phyloP scores from a whole-genome alignment of 2,888 invertebrate genomes.

The Cryptosula pallasiana region DNA sequence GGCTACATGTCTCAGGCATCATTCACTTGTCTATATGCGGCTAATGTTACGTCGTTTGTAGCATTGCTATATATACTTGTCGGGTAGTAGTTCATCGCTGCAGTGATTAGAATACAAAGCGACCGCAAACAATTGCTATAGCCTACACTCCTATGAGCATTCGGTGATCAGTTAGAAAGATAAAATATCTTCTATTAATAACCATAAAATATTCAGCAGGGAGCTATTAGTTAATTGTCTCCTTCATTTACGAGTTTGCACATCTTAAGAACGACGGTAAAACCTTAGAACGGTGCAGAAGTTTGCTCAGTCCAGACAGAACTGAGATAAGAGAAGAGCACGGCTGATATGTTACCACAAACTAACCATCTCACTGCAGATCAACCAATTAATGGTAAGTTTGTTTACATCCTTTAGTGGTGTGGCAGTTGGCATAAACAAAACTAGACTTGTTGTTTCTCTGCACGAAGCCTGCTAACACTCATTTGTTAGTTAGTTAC shows the following conservation, averaged over 20 bases:
- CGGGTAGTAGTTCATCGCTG: too few species aligned
- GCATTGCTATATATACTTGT: neutral
- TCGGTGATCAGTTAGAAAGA: neutral
- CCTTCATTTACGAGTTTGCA: neutral
- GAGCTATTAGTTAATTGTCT: slow-evolving; percentile 16
- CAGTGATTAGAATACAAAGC: too few species aligned
- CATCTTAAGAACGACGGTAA: neutral
- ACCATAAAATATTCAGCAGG: slow-evolving; percentile 7
- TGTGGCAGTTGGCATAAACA: too few species aligned
- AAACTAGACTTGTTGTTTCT: too few species aligned
- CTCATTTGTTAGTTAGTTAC: too few species aligned
- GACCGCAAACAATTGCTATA: neutral
- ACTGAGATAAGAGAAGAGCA: neutral
- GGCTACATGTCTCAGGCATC: slow-evolving; percentile 7
- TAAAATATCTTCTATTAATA: slow-evolving; percentile 17
- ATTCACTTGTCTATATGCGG: slow-evolving; percentile 17
- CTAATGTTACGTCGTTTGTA: neutral
- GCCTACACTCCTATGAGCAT: neutral
- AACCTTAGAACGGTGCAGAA: neutral
- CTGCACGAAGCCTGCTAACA: too few species aligned
- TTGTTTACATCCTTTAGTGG: neutral
- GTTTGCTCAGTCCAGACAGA: neutral
- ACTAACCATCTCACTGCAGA: neutral
- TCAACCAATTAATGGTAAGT: neutral
- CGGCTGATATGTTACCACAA: neutral